Base-by-base conservation (phyloP, 2,888 invertebrate species). In the Lampropteryx suffumata region DNA sequence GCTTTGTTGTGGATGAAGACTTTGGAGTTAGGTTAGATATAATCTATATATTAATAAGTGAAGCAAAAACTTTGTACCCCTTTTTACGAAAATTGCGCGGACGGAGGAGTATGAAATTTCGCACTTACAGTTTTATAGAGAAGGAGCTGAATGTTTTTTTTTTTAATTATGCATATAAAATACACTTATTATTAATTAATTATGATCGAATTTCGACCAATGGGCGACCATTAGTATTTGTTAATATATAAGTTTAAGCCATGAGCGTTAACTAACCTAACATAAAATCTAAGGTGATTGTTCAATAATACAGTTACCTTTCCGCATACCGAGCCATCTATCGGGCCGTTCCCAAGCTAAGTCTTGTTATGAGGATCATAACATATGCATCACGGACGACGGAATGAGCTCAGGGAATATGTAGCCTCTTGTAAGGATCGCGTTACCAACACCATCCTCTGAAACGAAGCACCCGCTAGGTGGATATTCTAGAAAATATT, bases 401-500 rank as follows among this genome's bases (percentile, higher is more conserved):
- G 42, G 30, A 50, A 57, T 32, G 42, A 50, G 51, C 53, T 59
- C 32, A 51, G 49, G 53, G 49, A 52, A 49, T 52, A 47, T 28
- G 43, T 33, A 48, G 43, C 43, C 32, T 47, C 51, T 51, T 45
- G 46, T 44, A 47, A 45, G 41, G 48, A 17, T 47, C 29, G 28
- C 41, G 35, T 54, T 54, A 51, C 41, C 30, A 50, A 49, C 50
- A 46, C 45, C 34, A 50, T 50, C 33, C 28, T 51, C 10, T 43
- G 37, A 36, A 44, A 46, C 34, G 45, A 41, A 55, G 46, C 43
- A 46, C 26, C 34, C 40, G 13, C 30, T 11, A 29, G 49, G 42
- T 36, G 37, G 37, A 51, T 48, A 52, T 42, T 50, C 37, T 39
- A 55, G 45, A 57, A 69, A 66, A 66, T 67, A 64, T 67, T 64